These are phyloP conservation scores for Eueremaeus valkanovi DNA, from an alignment of 2,888 invertebrate genomes.

Conservation along the genomic window DNA sequence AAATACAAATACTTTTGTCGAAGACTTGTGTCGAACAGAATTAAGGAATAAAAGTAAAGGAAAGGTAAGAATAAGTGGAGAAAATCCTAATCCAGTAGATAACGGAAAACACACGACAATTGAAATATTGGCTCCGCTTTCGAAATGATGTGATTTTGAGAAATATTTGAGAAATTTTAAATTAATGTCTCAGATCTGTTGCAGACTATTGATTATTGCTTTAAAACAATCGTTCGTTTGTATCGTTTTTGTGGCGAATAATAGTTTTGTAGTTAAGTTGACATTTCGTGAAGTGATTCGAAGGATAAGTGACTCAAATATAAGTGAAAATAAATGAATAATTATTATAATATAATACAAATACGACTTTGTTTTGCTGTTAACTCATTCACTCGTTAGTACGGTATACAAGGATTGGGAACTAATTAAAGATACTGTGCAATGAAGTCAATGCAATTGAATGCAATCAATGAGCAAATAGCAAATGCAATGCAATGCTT, in stretches of 20 bases:
- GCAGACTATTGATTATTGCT: slow-evolving; percentile 34
- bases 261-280: background rate
- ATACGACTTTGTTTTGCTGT: background rate
- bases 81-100: background rate
- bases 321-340: slow-evolving; percentile 26
- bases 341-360: background rate
- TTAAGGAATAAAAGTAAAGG: background rate
- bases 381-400: slow-evolving; percentile 25
- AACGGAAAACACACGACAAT: slow-evolving; percentile 1
- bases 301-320: slow-evolving; percentile 21
- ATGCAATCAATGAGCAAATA: slow-evolving; percentile 27
- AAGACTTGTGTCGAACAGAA: too few species aligned
- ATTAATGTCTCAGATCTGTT: background rate
- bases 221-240: slow-evolving; percentile 25
- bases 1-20: too few species aligned
- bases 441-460: too few species aligned
- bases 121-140: background rate
- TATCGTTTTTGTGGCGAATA: slow-evolving; percentile 19
- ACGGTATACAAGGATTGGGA: background rate
- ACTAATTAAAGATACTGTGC: too few species aligned
- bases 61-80: background rate
- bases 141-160: background rate
- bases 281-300: slow-evolving; percentile 6
- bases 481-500: slow-evolving; percentile 33
- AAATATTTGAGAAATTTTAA: background rate